These are phyloP conservation scores for Formicarius rufipectus DNA, from an alignment of 2,113 vertebrate species.

Conservation along the genomic window DNA sequence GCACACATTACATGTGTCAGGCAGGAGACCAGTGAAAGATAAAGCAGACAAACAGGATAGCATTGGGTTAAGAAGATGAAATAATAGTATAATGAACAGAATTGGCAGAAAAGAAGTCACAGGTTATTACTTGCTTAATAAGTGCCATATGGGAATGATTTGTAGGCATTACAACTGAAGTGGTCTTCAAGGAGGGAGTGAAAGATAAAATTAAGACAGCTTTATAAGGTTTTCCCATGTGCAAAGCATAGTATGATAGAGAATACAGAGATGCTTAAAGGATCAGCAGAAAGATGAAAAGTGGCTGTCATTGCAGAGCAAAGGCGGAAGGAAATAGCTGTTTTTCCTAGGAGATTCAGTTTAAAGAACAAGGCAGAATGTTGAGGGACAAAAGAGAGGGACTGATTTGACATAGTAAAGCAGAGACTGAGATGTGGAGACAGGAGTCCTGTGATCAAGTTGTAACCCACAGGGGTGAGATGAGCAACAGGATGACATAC, in stretches of 20 bases:
- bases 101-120: not conserved
- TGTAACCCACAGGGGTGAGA: not conserved
- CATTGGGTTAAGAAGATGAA: not conserved
- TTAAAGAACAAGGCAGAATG: not conserved
- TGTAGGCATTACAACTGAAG: not conserved
- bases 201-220: slow-evolving; percentile 21
- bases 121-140: slow-evolving; percentile 23
- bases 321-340: not conserved
- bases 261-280: not conserved
- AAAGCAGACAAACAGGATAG: not conserved
- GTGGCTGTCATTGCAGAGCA: not conserved
- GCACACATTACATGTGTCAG: not conserved
- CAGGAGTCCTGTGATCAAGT: not conserved
- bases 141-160: slow-evolving; percentile 12
- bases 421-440: not conserved
- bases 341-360: not conserved
- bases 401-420: not conserved
- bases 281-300: not conserved
- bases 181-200: not conserved
- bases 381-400: not conserved
- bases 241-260: not conserved
- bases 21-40: not conserved
- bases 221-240: not conserved
- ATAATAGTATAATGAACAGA: not conserved
- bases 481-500: not conserved